Evolutionary conservation across 1,140 invertebrate species (phyloP).

Genomic region (Halesus radiatus): DNA sequence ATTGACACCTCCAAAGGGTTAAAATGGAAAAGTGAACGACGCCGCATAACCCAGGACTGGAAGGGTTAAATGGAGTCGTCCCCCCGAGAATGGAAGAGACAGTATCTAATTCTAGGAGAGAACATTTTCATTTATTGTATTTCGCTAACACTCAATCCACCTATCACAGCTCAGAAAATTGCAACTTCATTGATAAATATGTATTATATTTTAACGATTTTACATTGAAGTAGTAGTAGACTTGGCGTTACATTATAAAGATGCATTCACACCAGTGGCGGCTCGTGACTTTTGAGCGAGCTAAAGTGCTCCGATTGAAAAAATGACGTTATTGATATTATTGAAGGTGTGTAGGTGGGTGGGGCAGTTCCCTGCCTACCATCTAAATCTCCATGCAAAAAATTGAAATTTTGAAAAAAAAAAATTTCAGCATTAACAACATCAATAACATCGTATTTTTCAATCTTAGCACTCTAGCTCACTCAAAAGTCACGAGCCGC

Average conservation of each 20-base stretch:
- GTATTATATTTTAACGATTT: not conserved
- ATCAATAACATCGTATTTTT: too few species aligned
- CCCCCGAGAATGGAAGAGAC: constrained; percentile 37
- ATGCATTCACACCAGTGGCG: constrained; percentile 40
- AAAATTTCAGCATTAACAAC: too few species aligned
- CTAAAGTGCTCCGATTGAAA: too few species aligned
- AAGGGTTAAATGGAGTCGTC: constrained; percentile 27
- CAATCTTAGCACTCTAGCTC: too few species aligned
- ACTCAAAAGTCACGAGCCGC: too few species aligned
- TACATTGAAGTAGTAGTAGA: constrained; percentile 16
- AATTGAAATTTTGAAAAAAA: too few species aligned
- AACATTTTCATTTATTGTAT: constrained; percentile 19
- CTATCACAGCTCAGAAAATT: constrained; percentile 43
- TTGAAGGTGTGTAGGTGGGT: too few species aligned
- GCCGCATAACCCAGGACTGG: constrained; percentile 12
- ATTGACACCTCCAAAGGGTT: too few species aligned
- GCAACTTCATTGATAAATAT: constrained; percentile 24
- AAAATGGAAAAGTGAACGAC: not conserved
- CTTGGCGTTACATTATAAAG: constrained; percentile 30
- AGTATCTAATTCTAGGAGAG: constrained; percentile 11
- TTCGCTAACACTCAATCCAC: constrained; percentile 14
- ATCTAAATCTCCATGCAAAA: too few species aligned
- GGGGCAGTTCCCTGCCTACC: too few species aligned
- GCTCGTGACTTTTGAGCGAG: too few species aligned
- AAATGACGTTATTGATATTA: too few species aligned